Evolutionary conservation across 2,888 invertebrate species (phyloP).

Genomic region (Eupithecia pulchellata): DNA sequence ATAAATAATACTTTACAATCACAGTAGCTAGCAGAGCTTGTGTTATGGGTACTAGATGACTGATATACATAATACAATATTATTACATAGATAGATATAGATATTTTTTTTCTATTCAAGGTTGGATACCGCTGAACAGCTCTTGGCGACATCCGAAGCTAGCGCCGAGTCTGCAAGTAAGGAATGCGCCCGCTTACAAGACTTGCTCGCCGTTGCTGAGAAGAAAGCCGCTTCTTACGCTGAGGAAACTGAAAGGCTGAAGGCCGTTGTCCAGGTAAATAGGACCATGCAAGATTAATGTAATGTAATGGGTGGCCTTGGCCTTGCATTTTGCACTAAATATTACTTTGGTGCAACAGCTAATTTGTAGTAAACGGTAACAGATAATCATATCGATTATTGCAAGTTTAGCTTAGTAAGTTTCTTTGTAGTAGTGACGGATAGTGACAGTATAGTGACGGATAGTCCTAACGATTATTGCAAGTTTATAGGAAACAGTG

Average conservation of each 20-base stretch:
- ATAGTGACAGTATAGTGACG: too few relatives aligned
- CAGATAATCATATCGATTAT: too few relatives aligned
- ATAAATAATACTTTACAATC: neutral
- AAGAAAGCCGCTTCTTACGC: slow-evolving; percentile 9
- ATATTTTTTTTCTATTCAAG: neutral
- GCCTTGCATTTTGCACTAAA: too few relatives aligned
- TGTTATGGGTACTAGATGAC: neutral
- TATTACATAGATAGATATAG: too few relatives aligned
- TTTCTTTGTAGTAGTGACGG: too few relatives aligned
- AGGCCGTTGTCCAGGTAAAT: slow-evolving; percentile 28
- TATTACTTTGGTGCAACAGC: too few relatives aligned
- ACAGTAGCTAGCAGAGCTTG: neutral
- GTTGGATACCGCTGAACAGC: neutral
- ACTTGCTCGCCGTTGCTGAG: slow-evolving; percentile 53
- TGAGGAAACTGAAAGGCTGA: neutral
- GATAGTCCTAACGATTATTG: too few relatives aligned
- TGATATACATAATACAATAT: too few relatives aligned
- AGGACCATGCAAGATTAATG: neutral
- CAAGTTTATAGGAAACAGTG: too few relatives aligned
- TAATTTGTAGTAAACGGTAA: too few relatives aligned
- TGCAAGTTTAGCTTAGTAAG: too few relatives aligned
- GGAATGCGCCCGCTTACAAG: slow-evolving; percentile 45
- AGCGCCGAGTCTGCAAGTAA: slow-evolving; percentile 48
- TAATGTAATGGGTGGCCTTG: neutral
- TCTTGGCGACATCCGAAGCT: neutral